These are phyloP conservation scores for Trochalopteron elliotii DNA, from an alignment of 2,113 vertebrate species.

Conservation along the genomic window DNA sequence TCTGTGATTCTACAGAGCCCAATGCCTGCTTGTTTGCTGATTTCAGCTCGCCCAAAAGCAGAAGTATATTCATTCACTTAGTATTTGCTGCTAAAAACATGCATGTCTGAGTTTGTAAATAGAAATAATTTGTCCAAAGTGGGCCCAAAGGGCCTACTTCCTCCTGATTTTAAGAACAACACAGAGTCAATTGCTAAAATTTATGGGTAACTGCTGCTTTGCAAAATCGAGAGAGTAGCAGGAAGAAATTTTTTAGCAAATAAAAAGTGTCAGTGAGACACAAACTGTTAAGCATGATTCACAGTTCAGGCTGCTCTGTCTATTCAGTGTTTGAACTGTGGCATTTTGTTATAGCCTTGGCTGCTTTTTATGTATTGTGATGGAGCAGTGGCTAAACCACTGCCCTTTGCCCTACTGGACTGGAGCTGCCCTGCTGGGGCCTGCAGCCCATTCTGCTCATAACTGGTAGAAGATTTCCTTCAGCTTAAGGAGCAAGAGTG, in stretches of 20 bases:
- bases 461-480: not conserved
- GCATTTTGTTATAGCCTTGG: not conserved
- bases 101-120: not conserved
- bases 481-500: not conserved
- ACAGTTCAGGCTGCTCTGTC: not conserved
- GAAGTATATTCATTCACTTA: not conserved
- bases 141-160: not conserved
- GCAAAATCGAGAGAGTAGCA: not conserved
- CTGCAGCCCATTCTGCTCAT: not conserved
- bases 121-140: not conserved
- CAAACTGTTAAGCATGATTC: not conserved
- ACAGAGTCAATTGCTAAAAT: not conserved
- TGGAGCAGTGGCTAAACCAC: not conserved
- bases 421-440: not conserved
- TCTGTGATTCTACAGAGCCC: not conserved
- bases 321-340: not conserved
- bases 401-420: not conserved
- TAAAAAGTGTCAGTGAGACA: not conserved
- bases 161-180: not conserved
- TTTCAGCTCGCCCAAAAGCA: not conserved
- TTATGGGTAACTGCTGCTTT: not conserved
- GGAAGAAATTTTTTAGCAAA: slow-evolving; percentile 1
- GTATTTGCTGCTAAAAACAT: not conserved
- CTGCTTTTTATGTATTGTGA: not conserved
- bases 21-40: not conserved